A percentile compares a stretch with the other conserved stretches of the same genome.
These are phyloP conservation scores for Psettodes erumei DNA, from an alignment of 2,113 vertebrate genomes.

Conservation along the genomic window DNA sequence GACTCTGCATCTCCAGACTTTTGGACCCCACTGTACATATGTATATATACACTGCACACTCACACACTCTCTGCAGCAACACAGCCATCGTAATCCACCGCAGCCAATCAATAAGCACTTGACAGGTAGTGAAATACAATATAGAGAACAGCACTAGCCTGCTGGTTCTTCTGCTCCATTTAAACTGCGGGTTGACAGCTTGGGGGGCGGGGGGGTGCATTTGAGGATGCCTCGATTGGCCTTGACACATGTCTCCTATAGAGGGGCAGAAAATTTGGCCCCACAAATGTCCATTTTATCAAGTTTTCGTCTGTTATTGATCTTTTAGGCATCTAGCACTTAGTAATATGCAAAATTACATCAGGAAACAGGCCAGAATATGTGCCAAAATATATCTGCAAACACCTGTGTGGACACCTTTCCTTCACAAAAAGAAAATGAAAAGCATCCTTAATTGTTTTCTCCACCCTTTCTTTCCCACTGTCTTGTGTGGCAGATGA, in stretches of 20 bases:
- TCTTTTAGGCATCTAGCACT: background rate
- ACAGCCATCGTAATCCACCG: slow-evolving; percentile 63
- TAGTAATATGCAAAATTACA: background rate
- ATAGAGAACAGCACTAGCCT: slow-evolving; percentile 54
- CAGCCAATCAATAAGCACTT: slow-evolving; percentile 77
- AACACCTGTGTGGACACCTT: slow-evolving; percentile 30
- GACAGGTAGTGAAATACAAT: slow-evolving; percentile 75
- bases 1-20: too few species aligned
- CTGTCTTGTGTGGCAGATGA: slow-evolving; percentile 60
- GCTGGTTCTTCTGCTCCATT: slow-evolving; percentile 64
- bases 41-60: background rate
- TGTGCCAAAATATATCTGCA: background rate
- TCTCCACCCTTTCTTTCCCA: slow-evolving; percentile 38
- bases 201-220: slow-evolving; percentile 12
- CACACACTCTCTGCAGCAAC: slow-evolving; percentile 42
- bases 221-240: slow-evolving; percentile 50
- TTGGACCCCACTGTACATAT: background rate
- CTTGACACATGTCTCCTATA: slow-evolving; percentile 6
- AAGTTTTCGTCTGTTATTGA: background rate
- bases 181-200: slow-evolving; percentile 65
- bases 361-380: background rate
- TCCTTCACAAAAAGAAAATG: background rate
- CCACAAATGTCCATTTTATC: background rate
- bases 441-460: slow-evolving; percentile 56
- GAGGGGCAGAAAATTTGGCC: slow-evolving; percentile 3